phyloP scores from a whole-genome alignment of 1,140 invertebrate genomes.

The Maconellicoccus hirsutus region DNA sequence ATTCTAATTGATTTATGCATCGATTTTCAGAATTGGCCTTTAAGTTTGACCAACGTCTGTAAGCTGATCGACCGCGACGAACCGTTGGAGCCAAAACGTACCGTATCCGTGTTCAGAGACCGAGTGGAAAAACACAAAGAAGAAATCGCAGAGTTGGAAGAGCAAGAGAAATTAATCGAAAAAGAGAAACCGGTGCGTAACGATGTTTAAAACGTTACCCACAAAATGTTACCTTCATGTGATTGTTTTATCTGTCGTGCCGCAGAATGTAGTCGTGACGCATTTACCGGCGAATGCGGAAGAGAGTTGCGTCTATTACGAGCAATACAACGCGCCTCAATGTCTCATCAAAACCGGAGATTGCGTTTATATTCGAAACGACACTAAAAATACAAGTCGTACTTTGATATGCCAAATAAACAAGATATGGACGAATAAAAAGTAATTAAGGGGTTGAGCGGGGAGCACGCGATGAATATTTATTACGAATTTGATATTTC shows the following conservation, averaged over 20 bases:
- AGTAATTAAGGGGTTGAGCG: conserved; percentile 38
- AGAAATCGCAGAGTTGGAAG: conserved; percentile 72
- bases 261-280: conserved; percentile 23
- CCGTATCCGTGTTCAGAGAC: conserved; percentile 87
- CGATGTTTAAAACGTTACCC: too few species aligned
- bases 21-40: conserved; percentile 52
- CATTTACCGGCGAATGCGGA: conserved; percentile 35
- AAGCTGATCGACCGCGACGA: conserved; percentile 56
- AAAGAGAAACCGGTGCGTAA: conserved; percentile 54
- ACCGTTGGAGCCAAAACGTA: conserved; percentile 65
- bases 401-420: conserved; percentile 64
- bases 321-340: conserved; percentile 78
- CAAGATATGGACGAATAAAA: conserved; percentile 80
- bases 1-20: too few species aligned
- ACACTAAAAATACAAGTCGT: conserved; percentile 52
- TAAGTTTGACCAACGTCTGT: conserved; percentile 47
- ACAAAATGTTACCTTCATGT: too few species aligned
- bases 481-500: conserved; percentile 35
- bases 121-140: conserved; percentile 81
- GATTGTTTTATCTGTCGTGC: conserved; percentile 6
- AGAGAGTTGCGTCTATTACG: conserved; percentile 73
- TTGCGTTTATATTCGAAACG: conserved; percentile 81
- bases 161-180: conserved; percentile 62
- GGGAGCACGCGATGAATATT: conserved; percentile 14
- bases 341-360: conserved; percentile 81